Base-by-base conservation (phyloP, 2,888 invertebrate species). In the Aelia acuminata region DNA sequence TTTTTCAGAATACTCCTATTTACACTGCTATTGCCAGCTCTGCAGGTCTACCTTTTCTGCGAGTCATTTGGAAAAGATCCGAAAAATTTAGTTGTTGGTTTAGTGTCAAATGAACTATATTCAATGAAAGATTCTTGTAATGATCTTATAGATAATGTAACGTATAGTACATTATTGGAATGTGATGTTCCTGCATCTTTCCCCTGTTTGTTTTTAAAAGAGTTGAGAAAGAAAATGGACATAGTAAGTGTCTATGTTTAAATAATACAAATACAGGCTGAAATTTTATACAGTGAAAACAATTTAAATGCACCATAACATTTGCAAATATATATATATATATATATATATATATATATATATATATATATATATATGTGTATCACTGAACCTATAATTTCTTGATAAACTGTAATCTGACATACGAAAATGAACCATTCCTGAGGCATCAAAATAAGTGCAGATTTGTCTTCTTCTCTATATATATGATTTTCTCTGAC, bases 31-130 rank as follows among this genome's bases (percentile, higher is more conserved):
- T 93, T 98, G 87, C 98, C 98, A 0, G 95, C 97, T 7, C 94
- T 96, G 3, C 97, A 98, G 93, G 97, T 97, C 91, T 93, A 97
- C 49, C 93, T 98, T 80, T 98, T 98, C 93, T 98, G 98, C 92
- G 93, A 96, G 84, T 96, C 98, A 47, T 96, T 97, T 91, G 97
- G 97, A 22, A 96, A 96, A 91, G 96, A 97, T 92, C 97, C 97
- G 0, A 93, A 93, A 15, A 95, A 96, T 31, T 93, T 98, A 0
- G 94, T 94, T 85, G 92, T 98, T 75, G 97, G 96, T 1, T 94
- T 97, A 49, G 95, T 97, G 39, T 98, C 98, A 93, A 93, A 96
- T 91, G 98, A 98, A 92, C 94, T 94, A 3, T 92, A 92, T 80
- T 57, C 87, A n/a, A 70, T 85, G 49, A 85, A 85, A 31, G 80